Base-by-base conservation (phyloP, 2,888 invertebrate genomes). In the Hypomecis atomaria region DNA sequence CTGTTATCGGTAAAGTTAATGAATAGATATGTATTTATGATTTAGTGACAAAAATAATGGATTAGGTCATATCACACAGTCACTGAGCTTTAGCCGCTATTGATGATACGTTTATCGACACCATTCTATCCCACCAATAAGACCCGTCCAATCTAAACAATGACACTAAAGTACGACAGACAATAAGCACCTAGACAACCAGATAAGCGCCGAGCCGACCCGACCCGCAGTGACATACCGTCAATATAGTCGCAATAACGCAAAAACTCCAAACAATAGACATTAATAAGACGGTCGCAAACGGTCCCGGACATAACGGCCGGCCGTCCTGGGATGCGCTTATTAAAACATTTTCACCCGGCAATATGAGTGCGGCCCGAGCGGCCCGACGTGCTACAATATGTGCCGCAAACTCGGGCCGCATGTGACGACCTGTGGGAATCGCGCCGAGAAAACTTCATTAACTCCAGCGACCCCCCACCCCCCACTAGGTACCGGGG, bases 391-490 rank as follows among this genome's bases (percentile, higher is more conserved):
- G 90, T 88, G 90, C 84, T 68, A 88, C 91, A 91, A 91, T 91
- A 90, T 91, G 92, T 90, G 89, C 82, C 81, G 86, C 88, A 87
- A 90, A 89, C 89, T 90, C 89, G 75, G 81, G 77, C 89, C 88
- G 86, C 89, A 91, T 91, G 89, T 92, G 91, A 90, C 91, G 92
- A 92, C 93, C 93, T 88, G 92, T 89, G 93, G 93, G 93, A 93
- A 89, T 92, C 92, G 91, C 85, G 85, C 84, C 83, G 89, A 90
- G 92, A 90, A 93, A 93, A 93, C 93, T 93, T 93, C 93, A 93
- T 93, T 93, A 93, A 92, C 91, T 89, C 88, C 85, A 82, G 84
- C 88, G 85, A 84, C 84, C 84, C 82, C 84, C 83, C 76, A 76
- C 71, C 74, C 76, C 75, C 72, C 67, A 63, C 67, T 63, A 65